Conservation (phyloP, 2,888 invertebrate species). For the Teleogryllus oceanicus region DNA sequence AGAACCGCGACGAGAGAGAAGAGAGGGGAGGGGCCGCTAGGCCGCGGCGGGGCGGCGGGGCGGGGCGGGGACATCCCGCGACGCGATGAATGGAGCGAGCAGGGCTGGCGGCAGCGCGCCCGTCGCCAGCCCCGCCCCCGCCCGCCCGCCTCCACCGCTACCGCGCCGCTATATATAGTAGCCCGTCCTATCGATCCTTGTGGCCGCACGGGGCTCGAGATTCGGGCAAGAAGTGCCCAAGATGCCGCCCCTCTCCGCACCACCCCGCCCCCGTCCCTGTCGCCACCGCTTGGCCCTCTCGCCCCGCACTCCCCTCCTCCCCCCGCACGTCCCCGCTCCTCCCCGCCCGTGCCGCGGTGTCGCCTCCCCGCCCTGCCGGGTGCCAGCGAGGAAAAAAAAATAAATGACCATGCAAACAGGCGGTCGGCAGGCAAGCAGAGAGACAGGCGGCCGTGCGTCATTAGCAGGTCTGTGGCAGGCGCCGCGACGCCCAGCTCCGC, state of each 20-base stretch:
- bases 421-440: no score
- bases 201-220: neutral
- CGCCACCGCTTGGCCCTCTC: no score
- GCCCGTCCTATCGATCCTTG: conserved; percentile 18
- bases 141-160: neutral
- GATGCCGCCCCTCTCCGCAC: neutral
- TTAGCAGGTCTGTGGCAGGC: no score
- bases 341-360: no score
- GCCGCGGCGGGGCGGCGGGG: neutral
- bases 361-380: neutral
- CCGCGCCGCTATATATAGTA: conserved; percentile 7
- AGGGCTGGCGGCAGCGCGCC: neutral
- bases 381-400: neutral
- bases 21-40: neutral
- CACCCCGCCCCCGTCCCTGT: no score
- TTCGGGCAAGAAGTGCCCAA: conserved; percentile 4
- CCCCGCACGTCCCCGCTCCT: no score
- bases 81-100: neutral
- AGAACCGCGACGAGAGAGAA: no score
- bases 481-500: no score
- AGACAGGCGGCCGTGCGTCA: no score
- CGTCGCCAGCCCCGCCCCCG: neutral
- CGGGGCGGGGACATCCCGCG: neutral
- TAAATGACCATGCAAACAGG: neutral
- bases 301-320: no score